Conservation (phyloP, 2,888 invertebrate species). For the Andrena camellia region DNA sequence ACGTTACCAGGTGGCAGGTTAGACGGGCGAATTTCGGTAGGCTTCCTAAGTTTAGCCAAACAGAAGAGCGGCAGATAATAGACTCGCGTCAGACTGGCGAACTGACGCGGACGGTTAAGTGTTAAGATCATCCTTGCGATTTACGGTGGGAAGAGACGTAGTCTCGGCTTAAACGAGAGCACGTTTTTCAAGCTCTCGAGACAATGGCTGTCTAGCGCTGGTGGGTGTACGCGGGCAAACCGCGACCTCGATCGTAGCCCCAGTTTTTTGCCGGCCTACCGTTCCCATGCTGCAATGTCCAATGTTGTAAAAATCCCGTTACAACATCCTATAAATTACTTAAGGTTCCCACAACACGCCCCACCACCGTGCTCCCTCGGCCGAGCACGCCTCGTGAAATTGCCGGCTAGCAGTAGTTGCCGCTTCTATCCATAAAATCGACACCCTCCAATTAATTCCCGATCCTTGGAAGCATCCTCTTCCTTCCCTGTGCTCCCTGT, state of each 20-base stretch:
- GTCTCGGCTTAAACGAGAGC: conserved; percentile 77
- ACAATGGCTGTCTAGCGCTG: conserved; percentile 75
- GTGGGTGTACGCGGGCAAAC: conserved; percentile 77
- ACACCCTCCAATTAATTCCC: conserved; percentile 61
- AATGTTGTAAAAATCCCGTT: conserved; percentile 78
- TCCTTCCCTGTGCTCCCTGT: conserved; percentile 1
- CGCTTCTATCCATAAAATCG: conserved; percentile 64
- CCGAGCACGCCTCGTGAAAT: conserved; percentile 62
- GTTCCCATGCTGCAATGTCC: conserved; percentile 80
- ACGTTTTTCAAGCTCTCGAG: conserved; percentile 77
- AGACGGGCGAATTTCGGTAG: no score
- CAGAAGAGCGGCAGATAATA: no score
- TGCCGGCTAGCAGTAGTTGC: conserved; percentile 61
- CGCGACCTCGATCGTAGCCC: conserved; percentile 79
- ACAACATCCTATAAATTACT: conserved; percentile 80
- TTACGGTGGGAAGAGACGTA: conserved; percentile 78
- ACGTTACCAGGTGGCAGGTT: no score
- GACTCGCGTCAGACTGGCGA: conserved; percentile 12
- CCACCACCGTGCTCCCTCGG: conserved; percentile 38
- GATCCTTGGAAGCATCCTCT: conserved; percentile 45
- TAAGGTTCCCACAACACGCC: conserved; percentile 76
- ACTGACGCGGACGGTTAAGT: conserved; percentile 43
- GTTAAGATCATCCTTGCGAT: conserved; percentile 72
- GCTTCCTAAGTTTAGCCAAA: no score
- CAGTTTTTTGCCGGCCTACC: conserved; percentile 78